Base-by-base conservation (phyloP, 2,888 invertebrate species). In the Dynastes maya region DNA sequence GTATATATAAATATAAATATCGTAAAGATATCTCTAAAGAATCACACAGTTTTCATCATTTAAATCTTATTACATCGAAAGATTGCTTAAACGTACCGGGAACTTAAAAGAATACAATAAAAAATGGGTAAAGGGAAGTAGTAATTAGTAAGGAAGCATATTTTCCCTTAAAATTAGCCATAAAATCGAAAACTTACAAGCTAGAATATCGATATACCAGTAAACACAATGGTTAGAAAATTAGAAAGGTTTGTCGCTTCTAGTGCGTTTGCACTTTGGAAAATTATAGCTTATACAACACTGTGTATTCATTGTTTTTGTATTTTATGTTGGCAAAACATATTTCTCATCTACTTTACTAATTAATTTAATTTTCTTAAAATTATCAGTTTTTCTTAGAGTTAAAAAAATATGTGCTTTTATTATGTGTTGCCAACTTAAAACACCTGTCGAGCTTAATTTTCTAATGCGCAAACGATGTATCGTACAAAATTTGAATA, bases 171-270 rank as follows among this genome's bases (percentile, higher is more conserved):
- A 68, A 27, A n/a, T 51, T 68, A 68, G 29, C 49, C 27, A 68
- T 45, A 45, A 51, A 22, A 68, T 68, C 51, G 49, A 29, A 68
- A 68, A 49, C 68, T 51, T 68, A 68, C 65, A 51, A 11, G 27
- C 68, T 68, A 68, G 5, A 45, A 45, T 45, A 45, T 22, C 49
- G 32, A 22, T 68, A 51, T 51, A 49, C 29, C 9, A 49, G 22
- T 27, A 68, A 68, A 27, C 8, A 68, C 45, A 27, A 11, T 63
- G 29, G 11, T 63, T 13, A 29, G 1, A 45, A 11, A 58, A 58
- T 58, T 58, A n/a, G 32, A 37, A 37, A 5, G 32, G 5, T 37
- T 37, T 5, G 5, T 5, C 6, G 32, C 45, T 45, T 45, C 6
- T 45, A 45, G 45, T 8, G 32, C 32, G 32, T 37, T 37, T 37